A percentile compares a stretch with the other conserved stretches of the same genome.
phyloP scores from a whole-genome alignment of 2,797 vertebrate genomes.

The Cygnus olor region DNA sequence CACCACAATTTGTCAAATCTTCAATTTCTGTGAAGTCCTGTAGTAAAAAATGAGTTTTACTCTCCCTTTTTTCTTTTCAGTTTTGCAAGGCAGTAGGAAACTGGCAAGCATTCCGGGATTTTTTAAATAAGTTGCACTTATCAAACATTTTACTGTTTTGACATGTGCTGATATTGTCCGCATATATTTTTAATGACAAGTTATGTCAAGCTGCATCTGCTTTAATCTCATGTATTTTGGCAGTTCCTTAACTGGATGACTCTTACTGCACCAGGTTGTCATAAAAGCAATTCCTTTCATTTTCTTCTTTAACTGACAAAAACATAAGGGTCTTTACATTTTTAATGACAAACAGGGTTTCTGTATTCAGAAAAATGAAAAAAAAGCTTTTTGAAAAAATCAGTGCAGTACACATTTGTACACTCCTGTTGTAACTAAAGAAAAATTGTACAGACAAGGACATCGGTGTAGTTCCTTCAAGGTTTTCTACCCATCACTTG shows the following conservation, averaged over 20 bases:
- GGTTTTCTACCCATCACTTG: not conserved
- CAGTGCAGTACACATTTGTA: not conserved
- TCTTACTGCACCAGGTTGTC: not conserved
- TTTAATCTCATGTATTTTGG: slow-evolving; percentile 12
- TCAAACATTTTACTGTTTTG: not conserved
- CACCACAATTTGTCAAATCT: not conserved
- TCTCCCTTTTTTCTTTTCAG: not conserved
- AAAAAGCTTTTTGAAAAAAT: not conserved
- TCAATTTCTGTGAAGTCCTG: not conserved
- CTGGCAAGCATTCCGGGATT: not conserved
- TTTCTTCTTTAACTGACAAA: slow-evolving; percentile 24
- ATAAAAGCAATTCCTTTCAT: slow-evolving; percentile 1
- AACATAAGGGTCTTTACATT: slow-evolving; percentile 9
- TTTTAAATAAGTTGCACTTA: not conserved
- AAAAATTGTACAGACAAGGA: not conserved
- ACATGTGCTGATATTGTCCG: not conserved
- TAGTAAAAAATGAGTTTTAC: not conserved
- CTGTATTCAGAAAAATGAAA: not conserved
- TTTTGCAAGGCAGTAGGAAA: not conserved
- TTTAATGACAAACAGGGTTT: slow-evolving; percentile 39
- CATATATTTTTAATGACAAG: slow-evolving; percentile 35
- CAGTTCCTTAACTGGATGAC: not conserved
- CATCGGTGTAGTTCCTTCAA: not conserved
- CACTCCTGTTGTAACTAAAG: not conserved
- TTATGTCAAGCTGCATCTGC: not conserved